Percentiles rank a stretch among this genome's conserved stretches.
Conservation (phyloP, 1,140 invertebrate species). For the Drosophila pseudoobscura region DNA sequence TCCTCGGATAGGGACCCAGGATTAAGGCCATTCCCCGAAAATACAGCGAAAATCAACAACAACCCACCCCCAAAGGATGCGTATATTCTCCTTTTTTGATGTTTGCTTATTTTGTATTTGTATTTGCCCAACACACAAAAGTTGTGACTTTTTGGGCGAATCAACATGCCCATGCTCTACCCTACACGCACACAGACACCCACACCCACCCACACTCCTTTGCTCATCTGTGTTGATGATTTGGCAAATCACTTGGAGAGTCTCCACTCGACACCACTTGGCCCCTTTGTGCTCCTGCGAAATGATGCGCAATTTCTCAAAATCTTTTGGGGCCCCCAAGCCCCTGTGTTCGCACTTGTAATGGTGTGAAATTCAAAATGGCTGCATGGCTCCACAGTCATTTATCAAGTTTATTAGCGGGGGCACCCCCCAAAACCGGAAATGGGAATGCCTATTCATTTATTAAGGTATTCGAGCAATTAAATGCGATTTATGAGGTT, state of each 20-base stretch:
- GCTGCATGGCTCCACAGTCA: constrained; percentile 56
- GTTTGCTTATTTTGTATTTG: constrained; percentile 55
- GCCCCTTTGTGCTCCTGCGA: constrained; percentile 43
- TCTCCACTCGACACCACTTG: constrained; percentile 53
- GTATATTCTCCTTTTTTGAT: constrained; percentile 37
- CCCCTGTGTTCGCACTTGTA: constrained; percentile 48
- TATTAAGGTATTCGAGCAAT: constrained; percentile 56
- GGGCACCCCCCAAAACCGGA: constrained; percentile 6
- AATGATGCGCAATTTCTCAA: constrained; percentile 78
- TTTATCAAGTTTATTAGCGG: constrained; percentile 80
- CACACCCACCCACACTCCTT: not conserved
- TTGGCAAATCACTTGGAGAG: constrained; percentile 60
- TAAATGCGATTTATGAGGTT: constrained; percentile 51
- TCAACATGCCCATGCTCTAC: constrained; percentile 34
- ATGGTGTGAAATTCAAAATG: constrained; percentile 80
- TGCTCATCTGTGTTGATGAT: constrained; percentile 38
- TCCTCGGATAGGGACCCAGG: not conserved
- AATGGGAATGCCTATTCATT: constrained; percentile 50
- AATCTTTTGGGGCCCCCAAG: constrained; percentile 39
- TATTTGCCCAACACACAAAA: constrained; percentile 65
- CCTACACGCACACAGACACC: not conserved
- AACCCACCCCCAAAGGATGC: not conserved
- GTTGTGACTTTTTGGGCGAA: constrained; percentile 70
- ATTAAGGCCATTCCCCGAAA: no score
- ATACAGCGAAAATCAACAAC: no score